These are phyloP conservation scores for Tiaroga cobitis DNA, from an alignment of 2,797 vertebrate genomes.

Conservation along the genomic window DNA sequence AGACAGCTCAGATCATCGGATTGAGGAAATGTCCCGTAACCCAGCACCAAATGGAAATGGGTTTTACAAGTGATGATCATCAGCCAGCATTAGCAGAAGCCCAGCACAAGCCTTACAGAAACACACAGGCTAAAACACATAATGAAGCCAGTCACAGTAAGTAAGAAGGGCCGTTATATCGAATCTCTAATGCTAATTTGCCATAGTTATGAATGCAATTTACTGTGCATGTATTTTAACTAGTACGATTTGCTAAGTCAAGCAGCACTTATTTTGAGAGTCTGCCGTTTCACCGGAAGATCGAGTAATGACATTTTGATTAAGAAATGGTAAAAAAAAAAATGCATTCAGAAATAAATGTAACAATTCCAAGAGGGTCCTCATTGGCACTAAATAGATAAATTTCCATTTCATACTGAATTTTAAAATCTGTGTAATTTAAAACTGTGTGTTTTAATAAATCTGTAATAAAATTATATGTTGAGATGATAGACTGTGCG, in stretches of 20 bases:
- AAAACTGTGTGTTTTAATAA: background rate
- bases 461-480: background rate
- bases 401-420: background rate
- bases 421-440: background rate
- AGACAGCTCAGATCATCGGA: constrained; percentile 27
- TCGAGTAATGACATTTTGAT: background rate
- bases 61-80: constrained; percentile 14
- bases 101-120: background rate
- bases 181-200: background rate
- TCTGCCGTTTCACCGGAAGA: background rate
- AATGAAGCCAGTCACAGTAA: background rate
- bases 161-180: background rate
- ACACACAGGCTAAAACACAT: constrained; percentile 21
- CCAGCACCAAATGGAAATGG: background rate
- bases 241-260: background rate
- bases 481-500: background rate
- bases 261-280: background rate
- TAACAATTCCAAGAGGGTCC: too few relatives aligned
- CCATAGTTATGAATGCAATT: background rate
- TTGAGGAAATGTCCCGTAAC: constrained; percentile 29
- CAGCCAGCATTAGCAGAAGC: constrained; percentile 35
- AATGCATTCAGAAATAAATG: too few relatives aligned
- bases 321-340: too few relatives aligned
- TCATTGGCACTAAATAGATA: too few relatives aligned
- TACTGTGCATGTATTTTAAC: background rate